Base-by-base conservation (phyloP, 2,113 vertebrate genomes). In the Aegotheles bennettii region DNA sequence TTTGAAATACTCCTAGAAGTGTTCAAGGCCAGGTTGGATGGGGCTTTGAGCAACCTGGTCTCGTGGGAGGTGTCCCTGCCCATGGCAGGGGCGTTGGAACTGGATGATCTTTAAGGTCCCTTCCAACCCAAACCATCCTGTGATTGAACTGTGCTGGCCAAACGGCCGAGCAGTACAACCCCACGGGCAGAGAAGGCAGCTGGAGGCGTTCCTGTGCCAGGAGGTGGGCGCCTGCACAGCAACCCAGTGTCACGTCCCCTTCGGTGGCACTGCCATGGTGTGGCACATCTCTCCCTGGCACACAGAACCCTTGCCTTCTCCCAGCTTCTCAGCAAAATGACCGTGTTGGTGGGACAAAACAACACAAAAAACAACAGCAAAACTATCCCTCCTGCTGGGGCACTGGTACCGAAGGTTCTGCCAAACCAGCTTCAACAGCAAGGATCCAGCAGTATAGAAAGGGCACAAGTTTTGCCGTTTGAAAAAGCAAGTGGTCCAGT, bases 181-280 rank as follows among this genome's bases (percentile, higher is more conserved):
- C 7, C 2, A 0, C 14, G 2, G 13, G 57, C 51, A 63, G 24
- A 51, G 63, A 20, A 13, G 2, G 5, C 48, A 47, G 23, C 40
- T 14, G 17, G 40, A 79, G 47, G 24, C 8, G 0, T 3, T n/a
- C 47, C 56, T 2, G 13, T 5, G 45, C 23, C 70, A 38, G 10
- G 35, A 3, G 36, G 67, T 26, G 4, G 17, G 12, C 42, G 21
- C 2, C 2, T 12, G 36, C 19, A 5, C n/a, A 16, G 10, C 42
- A 63, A 18, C 43, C 47, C 38, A 33, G 8, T 9, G 19, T 0
- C 1, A 9, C 4, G 47, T 59, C 11, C 56, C 9, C 36, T 11
- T 3, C 1, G 7, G 23, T 5, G 13, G 19, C 70, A 25, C 24
- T 3, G 13, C 43, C 1, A 1, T 3, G 9, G 14, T 1, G 3